Evolutionary conservation across 2,113 vertebrate genomes (phyloP).

Genomic region (Lagopus leucura): DNA sequence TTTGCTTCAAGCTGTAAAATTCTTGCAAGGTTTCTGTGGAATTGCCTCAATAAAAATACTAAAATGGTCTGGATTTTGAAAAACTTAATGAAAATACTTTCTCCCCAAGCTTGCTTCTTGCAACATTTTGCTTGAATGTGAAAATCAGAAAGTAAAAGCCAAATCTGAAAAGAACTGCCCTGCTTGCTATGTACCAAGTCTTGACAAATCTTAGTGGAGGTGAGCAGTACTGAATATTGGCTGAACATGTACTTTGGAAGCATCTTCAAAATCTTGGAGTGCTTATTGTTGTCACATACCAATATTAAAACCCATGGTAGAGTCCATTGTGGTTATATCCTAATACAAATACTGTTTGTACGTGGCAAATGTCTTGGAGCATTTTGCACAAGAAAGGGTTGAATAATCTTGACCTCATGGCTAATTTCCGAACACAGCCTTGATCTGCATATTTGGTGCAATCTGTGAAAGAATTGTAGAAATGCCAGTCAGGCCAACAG

Average conservation of each 20-base stretch:
- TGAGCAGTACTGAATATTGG: not conserved
- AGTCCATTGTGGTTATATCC: not conserved
- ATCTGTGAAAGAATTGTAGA: not conserved
- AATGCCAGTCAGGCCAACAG: not conserved
- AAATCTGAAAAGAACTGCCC: not conserved
- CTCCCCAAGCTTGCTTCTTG: not conserved
- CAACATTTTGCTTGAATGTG: not conserved
- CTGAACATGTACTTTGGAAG: not conserved
- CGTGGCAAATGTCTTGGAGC: not conserved
- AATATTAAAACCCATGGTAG: not conserved
- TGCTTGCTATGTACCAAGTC: not conserved
- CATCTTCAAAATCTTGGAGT: not conserved
- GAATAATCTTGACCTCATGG: not conserved
- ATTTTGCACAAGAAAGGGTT: not conserved
- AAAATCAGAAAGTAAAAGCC: not conserved
- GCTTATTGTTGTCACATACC: fast-evolving
- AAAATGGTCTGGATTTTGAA: not conserved
- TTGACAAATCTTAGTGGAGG: not conserved
- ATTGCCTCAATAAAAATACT: not conserved
- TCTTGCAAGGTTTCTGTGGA: not conserved
- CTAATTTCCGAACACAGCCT: not conserved
- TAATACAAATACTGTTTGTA: not conserved
- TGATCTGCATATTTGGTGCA: not conserved
- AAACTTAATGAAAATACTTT: not conserved
- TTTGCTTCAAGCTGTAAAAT: not conserved